Evolutionary conservation across 1,140 invertebrate genomes (phyloP).

Genomic region (Eufriesea mexicana): DNA sequence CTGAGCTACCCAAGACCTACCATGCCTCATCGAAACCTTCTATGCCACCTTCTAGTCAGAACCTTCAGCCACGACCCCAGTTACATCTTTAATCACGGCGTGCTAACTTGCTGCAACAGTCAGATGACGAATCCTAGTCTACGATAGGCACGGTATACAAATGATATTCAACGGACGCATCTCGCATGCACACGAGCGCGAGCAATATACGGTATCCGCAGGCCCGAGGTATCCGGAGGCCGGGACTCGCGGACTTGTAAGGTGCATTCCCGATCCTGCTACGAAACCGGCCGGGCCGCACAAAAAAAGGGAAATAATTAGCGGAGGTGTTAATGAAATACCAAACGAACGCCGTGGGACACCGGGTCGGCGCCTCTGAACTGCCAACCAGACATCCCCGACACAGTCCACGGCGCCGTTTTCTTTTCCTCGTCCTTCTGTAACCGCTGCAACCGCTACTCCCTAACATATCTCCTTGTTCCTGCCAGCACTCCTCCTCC

Average conservation of each 20-base stretch:
- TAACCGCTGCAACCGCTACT: slow-evolving; percentile 55
- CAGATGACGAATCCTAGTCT: no score
- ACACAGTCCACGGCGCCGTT: slow-evolving; percentile 81
- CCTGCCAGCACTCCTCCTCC: background rate
- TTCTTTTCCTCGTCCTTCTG: slow-evolving; percentile 61
- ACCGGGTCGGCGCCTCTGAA: slow-evolving; percentile 82
- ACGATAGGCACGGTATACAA: slow-evolving; percentile 15
- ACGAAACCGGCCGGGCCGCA: slow-evolving; percentile 60
- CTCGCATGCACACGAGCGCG: slow-evolving; percentile 6
- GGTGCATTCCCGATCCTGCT: slow-evolving; percentile 66
- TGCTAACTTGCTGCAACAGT: no score
- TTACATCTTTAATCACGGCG: no score
- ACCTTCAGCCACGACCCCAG: no score
- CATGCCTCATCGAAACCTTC: no score
- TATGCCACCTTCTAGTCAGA: no score
- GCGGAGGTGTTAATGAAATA: slow-evolving; percentile 83
- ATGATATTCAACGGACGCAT: slow-evolving; percentile 19
- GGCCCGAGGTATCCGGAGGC: slow-evolving; percentile 10
- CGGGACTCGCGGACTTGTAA: slow-evolving; percentile 60
- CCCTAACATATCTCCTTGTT: slow-evolving; percentile 58
- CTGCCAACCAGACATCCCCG: slow-evolving; percentile 80
- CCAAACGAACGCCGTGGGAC: slow-evolving; percentile 81
- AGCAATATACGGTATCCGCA: slow-evolving; percentile 22
- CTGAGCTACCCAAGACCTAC: no score
- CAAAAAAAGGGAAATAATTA: slow-evolving; percentile 81